Evolutionary conservation across 2,113 vertebrate species (phyloP), one percentile per base, ranked within the genome.

Genomic region (Caracal caracal): DNA sequence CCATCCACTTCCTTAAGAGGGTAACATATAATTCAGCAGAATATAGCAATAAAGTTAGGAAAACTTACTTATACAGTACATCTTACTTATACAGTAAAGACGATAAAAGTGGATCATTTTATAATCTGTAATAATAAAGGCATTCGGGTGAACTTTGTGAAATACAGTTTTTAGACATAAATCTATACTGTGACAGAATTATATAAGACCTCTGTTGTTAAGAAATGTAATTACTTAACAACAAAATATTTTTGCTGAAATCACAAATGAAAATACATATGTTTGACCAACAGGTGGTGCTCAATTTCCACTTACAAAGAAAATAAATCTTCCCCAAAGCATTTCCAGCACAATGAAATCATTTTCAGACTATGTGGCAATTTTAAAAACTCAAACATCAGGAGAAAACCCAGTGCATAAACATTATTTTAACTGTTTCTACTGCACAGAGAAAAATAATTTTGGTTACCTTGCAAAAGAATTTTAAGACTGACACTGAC

Each of bases 281-380:
- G 6, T 16, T 12, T 96, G 80, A 90, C 95, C 98, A 98, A 98
- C 19, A 98, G 97, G 92, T 98, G 98, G 98, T 95, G 95, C 96
- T 98, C 83, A 89, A 90, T 80, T 76, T 93, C 95, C 95, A 90
- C 63, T 90, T 85, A 91, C 11, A 94, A 73, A 98, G 49, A 92
- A 88, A 80, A 68, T 53, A 93, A 94, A 47, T 33, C 15, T 75
- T 10, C 20, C 7, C 37, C 5, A 51, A 68, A 73, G 24, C 13
- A 80, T 70, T 91, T 94, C 56, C 56, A 87, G 16, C 56, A 49
- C 47, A 80, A 40, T n/a, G 12, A 90, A 96, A 94, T 68, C 35
- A 87, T 70, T 93, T 93, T 86, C 33, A 95, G 43, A 76, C 8
- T 35, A 17, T 10, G 8, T 37, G 37, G 6, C 47, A 90, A 89